phyloP scores from a whole-genome alignment of 2,888 invertebrate species.

The Pyrrhia umbra region DNA sequence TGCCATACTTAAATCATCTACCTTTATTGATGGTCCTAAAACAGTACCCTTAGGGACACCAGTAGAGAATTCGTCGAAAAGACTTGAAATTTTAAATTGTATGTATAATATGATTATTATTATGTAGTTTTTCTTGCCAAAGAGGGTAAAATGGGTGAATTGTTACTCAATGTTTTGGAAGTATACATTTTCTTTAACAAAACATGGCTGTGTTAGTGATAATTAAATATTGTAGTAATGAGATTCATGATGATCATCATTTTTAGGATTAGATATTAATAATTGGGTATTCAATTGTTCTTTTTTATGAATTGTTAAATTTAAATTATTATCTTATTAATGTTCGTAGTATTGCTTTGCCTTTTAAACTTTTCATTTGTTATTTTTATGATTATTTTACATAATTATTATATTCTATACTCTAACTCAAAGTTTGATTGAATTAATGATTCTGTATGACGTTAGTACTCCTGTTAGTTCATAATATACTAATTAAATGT shows the following conservation, averaged over 20 bases:
- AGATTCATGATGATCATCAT: constrained; percentile 25
- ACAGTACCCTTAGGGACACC: constrained; percentile 26
- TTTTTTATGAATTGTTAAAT: not conserved
- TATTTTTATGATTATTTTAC: no score
- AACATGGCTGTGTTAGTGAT: constrained; percentile 80
- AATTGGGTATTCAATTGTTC: constrained; percentile 1
- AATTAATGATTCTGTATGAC: no score
- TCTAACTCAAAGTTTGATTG: no score
- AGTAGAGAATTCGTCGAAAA: constrained; percentile 14
- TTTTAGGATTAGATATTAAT: constrained; percentile 23
- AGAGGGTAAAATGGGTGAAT: constrained; percentile 20
- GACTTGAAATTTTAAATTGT: no score
- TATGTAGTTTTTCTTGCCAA: constrained; percentile 31
- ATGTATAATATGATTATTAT: constrained; percentile 26
- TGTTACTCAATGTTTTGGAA: constrained; percentile 53
- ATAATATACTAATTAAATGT: no score
- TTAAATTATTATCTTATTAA: no score
- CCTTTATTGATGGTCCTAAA: constrained; percentile 21
- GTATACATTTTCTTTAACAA: constrained; percentile 54
- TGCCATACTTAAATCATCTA: constrained; percentile 2
- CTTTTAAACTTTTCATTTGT: no score
- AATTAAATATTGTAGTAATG: constrained; percentile 55
- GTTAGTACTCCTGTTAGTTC: no score
- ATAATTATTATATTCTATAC: no score
- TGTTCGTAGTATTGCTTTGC: no score